Evolutionary conservation across 2,888 invertebrate species (phyloP).

Genomic region (Spicauda simplicius): DNA sequence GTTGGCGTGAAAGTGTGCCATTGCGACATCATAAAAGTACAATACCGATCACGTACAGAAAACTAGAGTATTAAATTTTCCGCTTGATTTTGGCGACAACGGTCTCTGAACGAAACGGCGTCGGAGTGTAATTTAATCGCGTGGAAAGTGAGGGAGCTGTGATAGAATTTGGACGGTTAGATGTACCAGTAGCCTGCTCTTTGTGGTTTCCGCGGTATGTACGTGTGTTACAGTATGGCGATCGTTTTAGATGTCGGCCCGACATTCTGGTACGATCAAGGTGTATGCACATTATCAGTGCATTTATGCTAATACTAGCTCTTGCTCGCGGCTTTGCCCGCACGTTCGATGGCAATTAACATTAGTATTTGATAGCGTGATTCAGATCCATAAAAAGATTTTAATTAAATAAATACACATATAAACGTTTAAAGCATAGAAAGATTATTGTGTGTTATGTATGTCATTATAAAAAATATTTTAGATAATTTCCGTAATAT

Average conservation of each 20-base stretch:
- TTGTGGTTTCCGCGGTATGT: constrained; percentile 13
- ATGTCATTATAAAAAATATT: too few species aligned
- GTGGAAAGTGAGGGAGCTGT: constrained; percentile 41
- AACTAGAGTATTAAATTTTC: constrained; percentile 76
- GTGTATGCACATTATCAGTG: constrained; percentile 4
- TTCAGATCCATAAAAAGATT: too few species aligned
- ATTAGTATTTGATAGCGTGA: too few species aligned
- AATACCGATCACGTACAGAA: constrained; percentile 76
- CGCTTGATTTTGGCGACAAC: constrained; percentile 77
- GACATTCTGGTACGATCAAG: neutral
- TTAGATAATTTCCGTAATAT: too few species aligned
- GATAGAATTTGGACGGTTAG: constrained; percentile 2
- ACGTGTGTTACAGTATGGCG: constrained; percentile 4
- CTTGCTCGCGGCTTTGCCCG: too few species aligned
- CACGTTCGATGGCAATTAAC: too few species aligned
- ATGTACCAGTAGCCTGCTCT: neutral
- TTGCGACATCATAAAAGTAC: constrained; percentile 64
- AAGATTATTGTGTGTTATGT: too few species aligned
- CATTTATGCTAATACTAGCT: neutral
- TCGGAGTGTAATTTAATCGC: constrained; percentile 51
- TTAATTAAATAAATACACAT: too few species aligned
- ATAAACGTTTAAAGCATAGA: too few species aligned
- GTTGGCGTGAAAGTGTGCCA: constrained; percentile 69
- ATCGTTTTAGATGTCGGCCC: constrained; percentile 4
- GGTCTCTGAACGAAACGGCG: constrained; percentile 66